Evolutionary conservation across 2,113 vertebrate genomes (phyloP).

Genomic region (Piprites chloris): DNA sequence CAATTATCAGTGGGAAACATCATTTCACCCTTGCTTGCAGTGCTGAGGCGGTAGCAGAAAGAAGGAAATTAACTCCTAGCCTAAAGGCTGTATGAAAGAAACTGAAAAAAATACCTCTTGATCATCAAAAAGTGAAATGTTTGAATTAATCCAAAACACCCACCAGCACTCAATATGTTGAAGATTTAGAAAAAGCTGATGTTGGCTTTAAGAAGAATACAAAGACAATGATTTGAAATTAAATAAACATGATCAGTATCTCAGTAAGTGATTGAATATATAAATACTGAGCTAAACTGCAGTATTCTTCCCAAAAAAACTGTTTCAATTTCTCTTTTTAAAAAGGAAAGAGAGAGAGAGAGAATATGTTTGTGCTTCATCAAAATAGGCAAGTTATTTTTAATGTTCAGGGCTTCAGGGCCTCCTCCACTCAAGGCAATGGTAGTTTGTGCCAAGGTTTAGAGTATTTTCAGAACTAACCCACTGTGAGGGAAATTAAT

Average conservation of each 20-base stretch:
- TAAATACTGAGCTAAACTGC: neutral
- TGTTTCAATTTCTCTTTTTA: neutral
- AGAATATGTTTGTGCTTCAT: neutral
- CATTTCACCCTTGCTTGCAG: neutral
- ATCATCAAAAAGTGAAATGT: constrained; percentile 17
- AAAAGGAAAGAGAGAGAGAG: neutral
- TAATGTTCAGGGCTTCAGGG: neutral
- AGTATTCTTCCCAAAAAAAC: neutral
- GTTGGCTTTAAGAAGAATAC: neutral
- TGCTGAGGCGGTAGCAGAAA: neutral
- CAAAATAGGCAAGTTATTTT: neutral
- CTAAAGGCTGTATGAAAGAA: neutral
- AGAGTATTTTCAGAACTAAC: neutral
- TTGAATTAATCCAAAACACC: neutral
- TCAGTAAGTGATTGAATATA: neutral
- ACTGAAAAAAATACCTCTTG: neutral
- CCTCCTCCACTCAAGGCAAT: neutral
- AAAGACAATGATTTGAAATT: neutral
- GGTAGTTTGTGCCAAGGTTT: neutral
- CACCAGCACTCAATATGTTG: neutral
- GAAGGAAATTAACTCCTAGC: neutral
- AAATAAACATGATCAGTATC: neutral
- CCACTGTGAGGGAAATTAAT: neutral
- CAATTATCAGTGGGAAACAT: neutral
- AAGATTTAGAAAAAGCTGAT: neutral